Evolutionary conservation across 2,113 vertebrate genomes (phyloP).

Genomic region (Indicator maculatus): DNA sequence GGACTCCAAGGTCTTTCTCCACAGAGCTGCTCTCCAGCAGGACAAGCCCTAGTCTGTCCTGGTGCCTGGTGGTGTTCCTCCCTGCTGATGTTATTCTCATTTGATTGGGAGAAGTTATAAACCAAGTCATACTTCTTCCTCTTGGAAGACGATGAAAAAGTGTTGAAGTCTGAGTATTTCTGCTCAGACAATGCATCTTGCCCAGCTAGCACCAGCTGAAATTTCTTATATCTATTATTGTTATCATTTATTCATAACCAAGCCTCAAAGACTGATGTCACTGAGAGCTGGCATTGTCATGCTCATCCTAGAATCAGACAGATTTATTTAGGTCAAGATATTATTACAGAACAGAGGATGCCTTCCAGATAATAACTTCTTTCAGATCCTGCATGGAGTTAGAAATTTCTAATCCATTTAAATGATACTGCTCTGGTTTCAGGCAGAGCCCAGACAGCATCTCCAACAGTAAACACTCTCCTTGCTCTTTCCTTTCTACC

Average conservation of each 20-base stretch:
- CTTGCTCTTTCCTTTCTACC: neutral
- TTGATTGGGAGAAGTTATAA: neutral
- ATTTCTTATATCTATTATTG: neutral
- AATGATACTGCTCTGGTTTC: neutral
- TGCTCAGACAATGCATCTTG: neutral
- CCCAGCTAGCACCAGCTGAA: neutral
- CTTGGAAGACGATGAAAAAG: neutral
- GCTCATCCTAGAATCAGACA: neutral
- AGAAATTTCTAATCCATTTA: conserved; percentile 13
- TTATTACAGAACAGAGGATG: neutral
- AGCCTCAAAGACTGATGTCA: neutral
- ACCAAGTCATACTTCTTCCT: neutral
- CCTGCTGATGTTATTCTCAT: neutral
- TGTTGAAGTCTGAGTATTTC: neutral
- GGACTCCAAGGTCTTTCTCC: no score
- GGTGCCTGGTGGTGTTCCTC: no score
- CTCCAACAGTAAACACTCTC: neutral
- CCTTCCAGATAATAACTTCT: conserved; percentile 3
- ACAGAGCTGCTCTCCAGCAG: no score
- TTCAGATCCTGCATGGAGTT: neutral
- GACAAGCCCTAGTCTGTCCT: no score
- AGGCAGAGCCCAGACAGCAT: neutral
- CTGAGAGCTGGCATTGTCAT: neutral
- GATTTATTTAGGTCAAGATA: conserved; percentile 20
- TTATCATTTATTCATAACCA: neutral